Base-by-base conservation (phyloP, 2,113 vertebrate genomes). In the Eptesicus fuscus region DNA sequence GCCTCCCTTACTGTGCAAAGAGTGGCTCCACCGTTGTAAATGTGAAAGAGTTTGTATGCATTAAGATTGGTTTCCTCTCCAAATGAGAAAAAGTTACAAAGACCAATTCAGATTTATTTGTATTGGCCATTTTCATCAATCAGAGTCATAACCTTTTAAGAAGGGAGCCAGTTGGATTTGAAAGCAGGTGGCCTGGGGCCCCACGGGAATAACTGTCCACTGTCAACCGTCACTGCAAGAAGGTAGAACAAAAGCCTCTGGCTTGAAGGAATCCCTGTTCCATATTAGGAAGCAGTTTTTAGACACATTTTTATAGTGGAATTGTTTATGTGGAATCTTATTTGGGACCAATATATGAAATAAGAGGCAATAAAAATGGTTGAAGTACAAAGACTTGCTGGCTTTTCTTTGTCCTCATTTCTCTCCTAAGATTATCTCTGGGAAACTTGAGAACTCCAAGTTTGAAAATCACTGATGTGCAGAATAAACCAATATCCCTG, bases 1-100 rank as follows among this genome's bases (percentile, higher is more conserved):
- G 69, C 10, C 11, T 90, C 42, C 18, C 18, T 40, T 67, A 9
- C 40, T 87, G 6, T 53, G 67, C 30, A 32, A 40, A 59, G n/a
- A 88, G 13, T 90, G 78, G 76, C 67, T 61, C 5, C 67, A 51
- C 4, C 71, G 51, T 67, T 89, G 65, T 71, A 42, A 61, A 42
- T 20, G 28, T 78, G 35, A 90, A 82, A 83, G 11, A 49, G 59
- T n/a, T 93, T 88, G 5, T 47, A 32, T 42, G 23, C 92, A 69
- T 96, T 82, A 95, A 67, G 51, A n/a, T 85, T 90, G 35, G 22
- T 88, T 95, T 95, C 32, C 11, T 67, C 25, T 18, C 71, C 7
- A 88, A 44, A 51, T 23, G 44, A 37, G 30, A 77, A 85, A 96
- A 87, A 49, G 5, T 49, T 67, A 79, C 28, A 1, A 17, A 63